Conservation (phyloP, 2,888 invertebrate genomes). For the Esperia sulphurella region DNA sequence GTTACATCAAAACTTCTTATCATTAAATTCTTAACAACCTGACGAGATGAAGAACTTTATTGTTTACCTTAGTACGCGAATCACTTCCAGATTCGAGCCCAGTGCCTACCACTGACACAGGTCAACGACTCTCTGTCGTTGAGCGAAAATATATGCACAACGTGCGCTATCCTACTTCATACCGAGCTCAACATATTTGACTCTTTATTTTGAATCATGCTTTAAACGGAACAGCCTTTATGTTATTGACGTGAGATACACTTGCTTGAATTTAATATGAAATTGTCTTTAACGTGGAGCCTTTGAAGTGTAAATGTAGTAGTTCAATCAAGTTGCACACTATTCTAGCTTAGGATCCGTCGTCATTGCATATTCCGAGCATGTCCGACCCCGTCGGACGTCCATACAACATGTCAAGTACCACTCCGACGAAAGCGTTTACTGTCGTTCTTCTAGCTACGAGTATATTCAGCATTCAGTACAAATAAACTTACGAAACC, state of each 20-base stretch:
- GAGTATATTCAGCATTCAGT: too few relatives aligned
- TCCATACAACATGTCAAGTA: constrained; percentile 9
- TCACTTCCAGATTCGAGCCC: constrained; percentile 45
- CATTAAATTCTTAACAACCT: too few relatives aligned
- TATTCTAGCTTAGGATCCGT: constrained; percentile 7
- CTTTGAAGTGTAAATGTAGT: neutral
- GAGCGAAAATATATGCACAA: neutral
- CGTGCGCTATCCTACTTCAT: neutral
- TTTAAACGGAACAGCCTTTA: too few relatives aligned
- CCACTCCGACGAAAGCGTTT: constrained; percentile 6
- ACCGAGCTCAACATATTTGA: too few relatives aligned
- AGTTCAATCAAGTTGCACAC: neutral
- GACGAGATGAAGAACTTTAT: neutral
- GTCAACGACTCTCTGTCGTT: constrained; percentile 46
- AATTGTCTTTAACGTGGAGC: neutral
- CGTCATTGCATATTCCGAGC: constrained; percentile 38
- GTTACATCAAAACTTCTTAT: too few relatives aligned
- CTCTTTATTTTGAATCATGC: too few relatives aligned
- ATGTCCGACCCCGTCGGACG: constrained; percentile 36
- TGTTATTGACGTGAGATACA: too few relatives aligned
- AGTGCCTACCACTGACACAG: constrained; percentile 42
- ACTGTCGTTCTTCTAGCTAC: neutral
- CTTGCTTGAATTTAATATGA: too few relatives aligned
- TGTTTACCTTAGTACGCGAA: constrained; percentile 52
- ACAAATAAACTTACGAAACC: too few relatives aligned